Percentiles rank a stretch among this genome's conserved stretches.
Conservation (phyloP, 92 coral and sea anemone species). For the Palythoa caribaeorum region DNA sequence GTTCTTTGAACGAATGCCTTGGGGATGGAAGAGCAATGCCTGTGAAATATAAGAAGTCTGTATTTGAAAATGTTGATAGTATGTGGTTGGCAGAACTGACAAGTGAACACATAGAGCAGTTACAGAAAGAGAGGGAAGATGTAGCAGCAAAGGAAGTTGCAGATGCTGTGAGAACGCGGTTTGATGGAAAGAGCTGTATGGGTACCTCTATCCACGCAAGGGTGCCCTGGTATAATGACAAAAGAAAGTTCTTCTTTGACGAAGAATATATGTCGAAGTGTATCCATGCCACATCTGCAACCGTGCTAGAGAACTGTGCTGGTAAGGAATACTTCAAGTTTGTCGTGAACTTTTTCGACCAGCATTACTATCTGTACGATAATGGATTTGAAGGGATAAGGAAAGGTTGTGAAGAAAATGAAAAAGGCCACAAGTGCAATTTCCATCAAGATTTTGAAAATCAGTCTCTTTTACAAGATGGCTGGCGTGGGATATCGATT, state of each 20-base stretch:
- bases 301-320: conserved; percentile 48
- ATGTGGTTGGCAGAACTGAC: conserved; percentile 21
- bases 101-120: conserved; percentile 28
- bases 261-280: conserved; percentile 59
- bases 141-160: conserved; percentile 50
- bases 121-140: conserved; percentile 32
- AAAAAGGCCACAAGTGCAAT: conserved; percentile 7
- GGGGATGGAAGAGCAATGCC: conserved; percentile 59
- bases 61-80: conserved; percentile 29
- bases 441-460: conserved; percentile 8
- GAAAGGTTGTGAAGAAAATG: neutral
- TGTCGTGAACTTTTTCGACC: conserved; percentile 16
- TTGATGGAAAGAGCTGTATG: conserved; percentile 50
- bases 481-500: conserved; percentile 50
- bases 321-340: conserved; percentile 46
- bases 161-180: conserved; percentile 28
- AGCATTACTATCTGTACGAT: conserved; percentile 43
- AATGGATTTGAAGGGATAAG: conserved; percentile 21
- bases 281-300: conserved; percentile 38
- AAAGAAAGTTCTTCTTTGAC: conserved; percentile 53
- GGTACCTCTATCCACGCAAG: conserved; percentile 50
- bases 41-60: conserved; percentile 24
- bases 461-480: neutral
- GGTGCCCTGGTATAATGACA: conserved; percentile 36
- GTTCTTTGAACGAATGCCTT: conserved; percentile 48